Conservation (phyloP, 2,888 invertebrate genomes). For the Torymus texanus region DNA sequence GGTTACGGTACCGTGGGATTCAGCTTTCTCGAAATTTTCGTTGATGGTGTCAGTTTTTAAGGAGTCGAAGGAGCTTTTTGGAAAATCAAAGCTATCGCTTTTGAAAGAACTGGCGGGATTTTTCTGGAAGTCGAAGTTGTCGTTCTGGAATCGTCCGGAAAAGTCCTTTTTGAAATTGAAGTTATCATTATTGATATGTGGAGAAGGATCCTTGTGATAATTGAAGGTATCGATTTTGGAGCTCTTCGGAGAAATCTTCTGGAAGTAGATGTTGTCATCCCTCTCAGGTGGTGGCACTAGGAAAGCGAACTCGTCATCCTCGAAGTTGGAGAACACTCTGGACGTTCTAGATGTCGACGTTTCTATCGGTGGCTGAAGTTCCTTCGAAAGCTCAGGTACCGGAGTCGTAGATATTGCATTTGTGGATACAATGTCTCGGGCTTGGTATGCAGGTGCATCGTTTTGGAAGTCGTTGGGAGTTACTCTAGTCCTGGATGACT, state of each 20-base stretch:
- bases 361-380: slow-evolving; percentile 12
- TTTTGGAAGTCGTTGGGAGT: neutral
- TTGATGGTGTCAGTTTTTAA: neutral
- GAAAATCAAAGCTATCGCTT: neutral
- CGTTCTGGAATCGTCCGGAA: neutral
- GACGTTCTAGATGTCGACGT: neutral
- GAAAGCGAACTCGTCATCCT: slow-evolving; percentile 35
- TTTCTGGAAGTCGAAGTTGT: neutral
- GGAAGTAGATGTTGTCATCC: slow-evolving; percentile 23
- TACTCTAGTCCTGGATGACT: slow-evolving; percentile 17
- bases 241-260: neutral
- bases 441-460: neutral
- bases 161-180: neutral
- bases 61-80: too few species aligned
- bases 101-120: neutral
- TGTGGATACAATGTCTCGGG: neutral
- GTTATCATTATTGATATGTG: neutral
- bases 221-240: neutral
- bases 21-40: neutral
- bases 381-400: slow-evolving; percentile 10
- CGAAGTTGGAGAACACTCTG: neutral
- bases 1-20: neutral
- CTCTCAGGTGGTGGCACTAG: slow-evolving; percentile 40
- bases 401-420: neutral
- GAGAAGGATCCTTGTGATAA: neutral